These are phyloP conservation scores for Elymnias hypermnestra DNA, from an alignment of 1,140 invertebrate genomes.

Conservation along the genomic window DNA sequence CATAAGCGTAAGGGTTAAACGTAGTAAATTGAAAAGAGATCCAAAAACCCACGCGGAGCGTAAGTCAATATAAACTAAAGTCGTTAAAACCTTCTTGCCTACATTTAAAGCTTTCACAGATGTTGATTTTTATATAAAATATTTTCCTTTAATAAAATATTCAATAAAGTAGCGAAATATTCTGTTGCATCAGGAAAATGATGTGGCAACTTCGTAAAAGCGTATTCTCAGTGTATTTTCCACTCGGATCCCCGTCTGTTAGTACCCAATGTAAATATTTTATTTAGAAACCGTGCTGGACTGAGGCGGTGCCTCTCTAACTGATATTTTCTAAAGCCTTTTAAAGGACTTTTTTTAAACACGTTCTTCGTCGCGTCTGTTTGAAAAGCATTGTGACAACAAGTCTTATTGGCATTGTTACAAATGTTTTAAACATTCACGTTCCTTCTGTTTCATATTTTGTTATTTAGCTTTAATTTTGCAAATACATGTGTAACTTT, in stretches of 20 bases:
- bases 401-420: not conserved
- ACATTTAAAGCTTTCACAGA: not conserved
- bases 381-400: not conserved
- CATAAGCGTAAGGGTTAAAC: slow-evolving; percentile 3
- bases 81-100: slow-evolving; percentile 1
- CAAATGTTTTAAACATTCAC: not conserved
- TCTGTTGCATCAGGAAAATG: slow-evolving; percentile 20
- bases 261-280: slow-evolving; percentile 45
- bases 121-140: slow-evolving; percentile 6
- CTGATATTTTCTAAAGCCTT: not conserved
- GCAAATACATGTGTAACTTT: too few relatives aligned
- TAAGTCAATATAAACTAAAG: slow-evolving; percentile 10
- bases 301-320: not conserved
- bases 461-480: too few relatives aligned
- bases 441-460: not conserved
- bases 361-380: not conserved
- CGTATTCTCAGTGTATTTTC: slow-evolving; percentile 17
- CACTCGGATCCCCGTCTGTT: not conserved
- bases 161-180: slow-evolving; percentile 26
- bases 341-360: not conserved
- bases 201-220: slow-evolving; percentile 15
- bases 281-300: slow-evolving; percentile 21
- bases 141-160: slow-evolving; percentile 28
- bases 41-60: slow-evolving; percentile 1
- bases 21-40: slow-evolving; percentile 19